Conservation (phyloP, 2,888 invertebrate genomes). For the Conus canariensis region DNA sequence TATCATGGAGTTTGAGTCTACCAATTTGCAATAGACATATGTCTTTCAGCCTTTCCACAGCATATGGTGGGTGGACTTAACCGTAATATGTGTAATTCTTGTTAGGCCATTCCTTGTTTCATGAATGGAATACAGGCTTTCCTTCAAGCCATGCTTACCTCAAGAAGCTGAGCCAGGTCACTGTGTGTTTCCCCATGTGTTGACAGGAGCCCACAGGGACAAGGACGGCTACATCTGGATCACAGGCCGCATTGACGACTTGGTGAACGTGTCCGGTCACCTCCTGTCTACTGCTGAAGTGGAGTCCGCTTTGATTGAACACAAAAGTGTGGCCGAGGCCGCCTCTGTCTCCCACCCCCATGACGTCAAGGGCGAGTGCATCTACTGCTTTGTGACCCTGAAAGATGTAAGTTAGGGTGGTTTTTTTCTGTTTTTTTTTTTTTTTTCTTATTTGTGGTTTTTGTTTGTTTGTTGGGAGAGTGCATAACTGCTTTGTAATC, state of each 20-base stretch:
- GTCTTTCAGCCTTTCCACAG: no score
- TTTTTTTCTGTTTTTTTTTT: neutral
- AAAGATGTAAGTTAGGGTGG: conserved; percentile 82
- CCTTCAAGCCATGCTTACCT: no score
- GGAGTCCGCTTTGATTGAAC: conserved; percentile 81
- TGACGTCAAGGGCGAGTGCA: conserved; percentile 95
- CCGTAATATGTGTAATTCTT: no score
- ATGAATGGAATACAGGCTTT: no score
- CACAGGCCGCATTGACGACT: conserved; percentile 97
- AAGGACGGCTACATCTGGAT: conserved; percentile 97
- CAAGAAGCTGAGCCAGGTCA: no score
- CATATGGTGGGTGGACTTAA: no score
- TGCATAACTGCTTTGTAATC: no score
- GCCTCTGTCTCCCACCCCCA: conserved; percentile 98
- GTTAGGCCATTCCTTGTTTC: no score
- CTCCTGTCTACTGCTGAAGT: conserved; percentile 97
- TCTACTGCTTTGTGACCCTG: conserved; percentile 98
- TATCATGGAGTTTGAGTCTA: no score
- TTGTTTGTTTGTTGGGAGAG: neutral
- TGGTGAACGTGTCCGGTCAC: conserved; percentile 99
- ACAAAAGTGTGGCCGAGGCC: conserved; percentile 89
- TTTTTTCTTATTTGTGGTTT: neutral
- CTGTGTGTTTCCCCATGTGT: neutral
- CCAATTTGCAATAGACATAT: no score
- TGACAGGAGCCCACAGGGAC: conserved; percentile 91